Percentiles rank a stretch among this genome's conserved stretches.
These are phyloP conservation scores for Chouioia cunea DNA, from an alignment of 2,888 invertebrate genomes.

Conservation along the genomic window DNA sequence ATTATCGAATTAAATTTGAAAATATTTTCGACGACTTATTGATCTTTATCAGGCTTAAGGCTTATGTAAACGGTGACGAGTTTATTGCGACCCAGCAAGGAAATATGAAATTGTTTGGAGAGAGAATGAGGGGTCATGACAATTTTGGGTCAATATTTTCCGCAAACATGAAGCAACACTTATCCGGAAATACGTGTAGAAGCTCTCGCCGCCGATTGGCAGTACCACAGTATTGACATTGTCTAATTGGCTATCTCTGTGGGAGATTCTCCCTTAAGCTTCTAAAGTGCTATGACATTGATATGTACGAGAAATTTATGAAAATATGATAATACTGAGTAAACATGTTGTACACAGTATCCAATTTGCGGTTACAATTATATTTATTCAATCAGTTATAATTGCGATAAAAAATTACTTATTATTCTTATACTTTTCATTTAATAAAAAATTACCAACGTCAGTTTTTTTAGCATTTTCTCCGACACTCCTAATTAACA, in stretches of 20 bases:
- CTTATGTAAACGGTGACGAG: slow-evolving; percentile 34
- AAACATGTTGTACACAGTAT: too few relatives aligned
- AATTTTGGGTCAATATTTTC: slow-evolving; percentile 44
- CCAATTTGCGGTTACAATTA: too few relatives aligned
- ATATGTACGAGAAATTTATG: not conserved
- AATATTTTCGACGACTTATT: slow-evolving; percentile 9
- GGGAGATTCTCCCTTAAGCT: not conserved
- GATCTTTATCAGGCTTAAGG: slow-evolving; percentile 16
- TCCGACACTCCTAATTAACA: too few relatives aligned
- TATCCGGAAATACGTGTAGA: slow-evolving; percentile 27
- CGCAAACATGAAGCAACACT: slow-evolving; percentile 31
- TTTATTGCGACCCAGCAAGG: slow-evolving; percentile 14
- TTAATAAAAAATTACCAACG: too few relatives aligned
- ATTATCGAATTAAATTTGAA: too few relatives aligned
- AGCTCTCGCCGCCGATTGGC: slow-evolving; percentile 10
- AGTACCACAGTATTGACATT: slow-evolving; percentile 21
- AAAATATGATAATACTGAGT: slow-evolving; percentile 22
- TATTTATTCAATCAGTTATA: too few relatives aligned
- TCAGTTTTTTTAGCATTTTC: too few relatives aligned
- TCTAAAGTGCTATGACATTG: slow-evolving; percentile 9
- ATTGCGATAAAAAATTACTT: too few relatives aligned
- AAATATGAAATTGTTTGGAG: slow-evolving; percentile 37
- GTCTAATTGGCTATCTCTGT: slow-evolving; percentile 26
- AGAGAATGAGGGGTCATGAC: not conserved
- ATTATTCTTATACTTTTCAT: too few relatives aligned